These are phyloP conservation scores for Dryobates pubescens DNA, from an alignment of 2,797 vertebrate species.

Conservation along the genomic window DNA sequence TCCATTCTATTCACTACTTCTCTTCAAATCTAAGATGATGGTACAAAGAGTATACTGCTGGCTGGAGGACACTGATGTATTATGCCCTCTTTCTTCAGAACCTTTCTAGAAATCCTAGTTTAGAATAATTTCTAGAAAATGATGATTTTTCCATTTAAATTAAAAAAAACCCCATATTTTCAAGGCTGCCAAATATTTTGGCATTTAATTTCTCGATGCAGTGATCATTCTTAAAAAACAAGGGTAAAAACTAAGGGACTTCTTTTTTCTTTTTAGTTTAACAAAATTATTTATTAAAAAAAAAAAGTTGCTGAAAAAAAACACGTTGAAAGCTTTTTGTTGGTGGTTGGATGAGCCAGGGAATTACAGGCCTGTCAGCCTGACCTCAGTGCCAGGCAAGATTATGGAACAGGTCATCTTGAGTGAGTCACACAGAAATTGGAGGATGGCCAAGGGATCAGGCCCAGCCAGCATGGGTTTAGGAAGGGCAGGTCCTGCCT, in stretches of 20 bases:
- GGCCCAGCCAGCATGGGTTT: no score
- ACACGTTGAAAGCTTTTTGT: background rate
- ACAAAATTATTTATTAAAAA: background rate
- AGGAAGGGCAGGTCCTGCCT: no score
- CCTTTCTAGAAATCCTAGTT: background rate
- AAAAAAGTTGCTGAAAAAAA: background rate
- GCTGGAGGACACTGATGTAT: background rate
- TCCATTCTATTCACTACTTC: background rate
- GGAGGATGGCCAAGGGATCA: no score
- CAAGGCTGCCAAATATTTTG: background rate
- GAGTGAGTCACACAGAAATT: no score
- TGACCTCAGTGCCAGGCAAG: no score
- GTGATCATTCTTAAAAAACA: background rate
- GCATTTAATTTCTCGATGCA: background rate
- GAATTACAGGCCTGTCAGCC: no score
- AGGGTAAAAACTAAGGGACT: background rate
- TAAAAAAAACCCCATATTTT: background rate
- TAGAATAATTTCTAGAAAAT: background rate
- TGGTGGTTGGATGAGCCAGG: no score
- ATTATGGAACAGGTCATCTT: no score
- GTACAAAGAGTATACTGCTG: background rate
- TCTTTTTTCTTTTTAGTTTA: background rate
- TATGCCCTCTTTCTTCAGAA: background rate
- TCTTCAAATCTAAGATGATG: background rate
- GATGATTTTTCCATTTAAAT: background rate